Evolutionary conservation across 2,113 vertebrate genomes (phyloP), one percentile per base, ranked within the genome.

Genomic region (Collichthys lucidus): DNA sequence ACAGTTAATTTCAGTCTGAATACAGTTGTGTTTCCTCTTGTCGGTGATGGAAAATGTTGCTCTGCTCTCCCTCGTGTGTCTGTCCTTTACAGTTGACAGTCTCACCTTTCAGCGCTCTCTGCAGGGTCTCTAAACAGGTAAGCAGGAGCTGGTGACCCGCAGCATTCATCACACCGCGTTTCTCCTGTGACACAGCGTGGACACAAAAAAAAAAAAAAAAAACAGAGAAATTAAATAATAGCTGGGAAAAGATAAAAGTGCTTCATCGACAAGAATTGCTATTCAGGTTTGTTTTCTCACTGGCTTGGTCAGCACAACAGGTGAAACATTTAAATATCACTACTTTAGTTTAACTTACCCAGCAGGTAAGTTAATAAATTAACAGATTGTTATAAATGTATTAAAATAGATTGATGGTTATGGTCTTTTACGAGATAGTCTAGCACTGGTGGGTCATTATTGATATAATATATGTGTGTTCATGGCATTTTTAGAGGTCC

Each of bases 31-130:
- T 47, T 69, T 5, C 24, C 5, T 19, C 31, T 31, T 2, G 31
- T 17, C 56, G 46, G 4, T 44, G 22, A 77, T 44, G 3, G 14
- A 77, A 62, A 65, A 47, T 2, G 4, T 17, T 67, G 42, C 42
- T 17, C 49, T 29, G 20, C 60, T 62, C 17, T 47, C 42, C 14
- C 4, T 42, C 61, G 15, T 42, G 31, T 31, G n/a, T 77, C n/a
- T 50, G 55, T 86, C 53, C 26, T 70, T n/a, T 16, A 20, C 35
- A 52, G 35, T n/a, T 29, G 20, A 17, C 22, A 0, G 56, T 0
- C 72, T 93, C 89, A 99, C 98, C 98, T 97, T 99, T 99, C 49
- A 99, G 92, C 2, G 98, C 98, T 88, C 96, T 98, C 92, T 99
- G 98, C 90, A 99, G 87, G 0, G 96, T 99, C 94, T 99, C 98